Evolutionary conservation across 2,113 vertebrate species (phyloP).

Genomic region (Macaca nemestrina): DNA sequence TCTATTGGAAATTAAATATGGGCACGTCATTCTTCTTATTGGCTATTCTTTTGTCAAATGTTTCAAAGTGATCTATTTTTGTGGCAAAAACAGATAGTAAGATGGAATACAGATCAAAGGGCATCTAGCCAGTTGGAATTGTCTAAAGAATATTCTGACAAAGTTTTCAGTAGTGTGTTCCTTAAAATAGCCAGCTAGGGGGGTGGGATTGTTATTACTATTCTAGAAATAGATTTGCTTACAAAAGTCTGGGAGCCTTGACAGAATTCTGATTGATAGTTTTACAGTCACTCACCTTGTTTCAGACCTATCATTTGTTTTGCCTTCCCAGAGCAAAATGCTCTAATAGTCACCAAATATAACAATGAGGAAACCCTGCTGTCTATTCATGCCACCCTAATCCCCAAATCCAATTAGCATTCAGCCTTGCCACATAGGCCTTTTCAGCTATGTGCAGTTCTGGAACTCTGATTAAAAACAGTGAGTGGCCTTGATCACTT

Average conservation of each 20-base stretch:
- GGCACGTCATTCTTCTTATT: not conserved
- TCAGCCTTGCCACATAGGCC: not conserved
- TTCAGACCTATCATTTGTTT: slow-evolving; percentile 37
- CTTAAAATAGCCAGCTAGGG: slow-evolving; percentile 42
- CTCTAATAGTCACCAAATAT: slow-evolving; percentile 20
- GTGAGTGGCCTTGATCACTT: slow-evolving; percentile 28
- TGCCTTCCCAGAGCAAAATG: slow-evolving; percentile 18
- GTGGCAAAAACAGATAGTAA: not conserved
- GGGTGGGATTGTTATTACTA: not conserved
- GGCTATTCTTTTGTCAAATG: not conserved
- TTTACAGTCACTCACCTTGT: not conserved
- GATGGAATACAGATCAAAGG: not conserved
- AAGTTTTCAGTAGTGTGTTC: not conserved
- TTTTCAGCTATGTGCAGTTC: not conserved
- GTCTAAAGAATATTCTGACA: slow-evolving; percentile 8
- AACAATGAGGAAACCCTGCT: not conserved
- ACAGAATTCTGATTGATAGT: slow-evolving; percentile 31
- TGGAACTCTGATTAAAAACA: slow-evolving; percentile 62
- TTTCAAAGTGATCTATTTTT: not conserved
- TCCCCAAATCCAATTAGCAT: slow-evolving; percentile 49
- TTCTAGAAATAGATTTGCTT: slow-evolving; percentile 58
- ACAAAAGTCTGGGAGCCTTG: slow-evolving; percentile 8
- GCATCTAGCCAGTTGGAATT: not conserved
- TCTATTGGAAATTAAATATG: not conserved
- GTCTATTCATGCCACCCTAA: not conserved